phyloP scores from a whole-genome alignment of 2,113 vertebrate species.

The Mastomys natalensis region DNA sequence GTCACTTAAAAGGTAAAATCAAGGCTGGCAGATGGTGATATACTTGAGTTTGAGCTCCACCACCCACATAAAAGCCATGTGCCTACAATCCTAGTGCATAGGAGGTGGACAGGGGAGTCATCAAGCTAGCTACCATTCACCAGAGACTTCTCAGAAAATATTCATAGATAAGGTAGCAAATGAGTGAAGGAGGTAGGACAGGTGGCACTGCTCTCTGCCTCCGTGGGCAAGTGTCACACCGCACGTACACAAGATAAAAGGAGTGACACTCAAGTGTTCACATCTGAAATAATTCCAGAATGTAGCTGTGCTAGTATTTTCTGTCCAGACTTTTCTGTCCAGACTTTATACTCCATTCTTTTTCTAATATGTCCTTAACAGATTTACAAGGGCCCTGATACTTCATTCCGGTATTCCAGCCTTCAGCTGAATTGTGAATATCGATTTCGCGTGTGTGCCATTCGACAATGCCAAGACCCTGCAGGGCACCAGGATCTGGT shows the following conservation, averaged over 20 bases:
- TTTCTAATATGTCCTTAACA: conserved; percentile 71
- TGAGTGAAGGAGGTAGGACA: neutral
- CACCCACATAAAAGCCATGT: no score
- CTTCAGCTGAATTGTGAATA: conserved; percentile 95
- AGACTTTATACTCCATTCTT: neutral
- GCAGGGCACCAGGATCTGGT: conserved; percentile 90
- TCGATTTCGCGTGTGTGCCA: conserved; percentile 94
- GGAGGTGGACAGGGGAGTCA: neutral
- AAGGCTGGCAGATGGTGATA: neutral
- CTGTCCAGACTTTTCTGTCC: neutral
- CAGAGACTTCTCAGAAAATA: neutral
- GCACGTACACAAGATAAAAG: neutral
- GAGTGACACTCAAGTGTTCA: neutral
- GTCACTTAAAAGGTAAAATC: conserved; percentile 26
- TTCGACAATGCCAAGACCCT: conserved; percentile 95
- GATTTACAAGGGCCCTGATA: conserved; percentile 94
- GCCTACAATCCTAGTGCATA: no score
- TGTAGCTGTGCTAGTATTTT: conserved; percentile 15
- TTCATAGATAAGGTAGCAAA: neutral
- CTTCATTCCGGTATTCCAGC: conserved; percentile 91
- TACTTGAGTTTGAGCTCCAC: neutral
- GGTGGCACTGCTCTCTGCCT: neutral
- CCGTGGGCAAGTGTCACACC: neutral
- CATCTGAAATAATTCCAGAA: neutral
- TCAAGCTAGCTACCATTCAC: neutral